Conservation (phyloP, 2,888 invertebrate genomes). For the Bugulina stolonifera region DNA sequence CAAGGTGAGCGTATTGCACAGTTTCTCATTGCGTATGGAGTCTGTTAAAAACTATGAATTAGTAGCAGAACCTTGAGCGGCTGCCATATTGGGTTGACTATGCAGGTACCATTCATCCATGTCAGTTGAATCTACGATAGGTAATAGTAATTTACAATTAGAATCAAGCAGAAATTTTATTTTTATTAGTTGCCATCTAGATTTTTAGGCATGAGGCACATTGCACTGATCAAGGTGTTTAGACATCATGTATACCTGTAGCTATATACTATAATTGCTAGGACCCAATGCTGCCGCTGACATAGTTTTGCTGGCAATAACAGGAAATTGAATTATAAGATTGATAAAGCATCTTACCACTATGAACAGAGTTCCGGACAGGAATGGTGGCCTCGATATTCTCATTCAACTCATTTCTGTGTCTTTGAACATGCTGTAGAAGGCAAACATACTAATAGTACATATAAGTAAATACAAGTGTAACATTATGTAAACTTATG, state of each 20-base stretch:
- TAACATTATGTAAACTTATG: too few species aligned
- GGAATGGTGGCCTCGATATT: constrained; percentile 16
- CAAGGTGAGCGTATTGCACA: too few species aligned
- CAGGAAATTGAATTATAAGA: not conserved
- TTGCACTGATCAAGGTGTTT: too few species aligned
- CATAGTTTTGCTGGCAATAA: too few species aligned
- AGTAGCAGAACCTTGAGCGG: not conserved
- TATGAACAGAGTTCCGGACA: constrained; percentile 15
- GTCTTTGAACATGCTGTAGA: constrained; percentile 14
- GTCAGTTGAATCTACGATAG: constrained; percentile 13
- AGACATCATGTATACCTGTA: too few species aligned
- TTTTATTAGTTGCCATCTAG: too few species aligned
- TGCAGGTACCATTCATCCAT: constrained; percentile 20
- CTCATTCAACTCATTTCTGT: constrained; percentile 22
- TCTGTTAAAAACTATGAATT: not conserved
- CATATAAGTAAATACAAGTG: too few species aligned
- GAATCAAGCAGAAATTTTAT: too few species aligned
- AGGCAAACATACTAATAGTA: not conserved
- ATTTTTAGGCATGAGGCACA: too few species aligned
- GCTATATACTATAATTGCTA: too few species aligned
- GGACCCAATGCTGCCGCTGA: too few species aligned
- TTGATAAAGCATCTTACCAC: constrained; percentile 2
- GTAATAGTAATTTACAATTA: not conserved
- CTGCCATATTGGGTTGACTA: constrained; percentile 15
- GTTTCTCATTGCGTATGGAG: too few species aligned